A percentile compares a stretch with the other conserved stretches of the same genome.
phyloP scores from a whole-genome alignment of 2,888 invertebrate genomes.

The Sussaba pulchella region DNA sequence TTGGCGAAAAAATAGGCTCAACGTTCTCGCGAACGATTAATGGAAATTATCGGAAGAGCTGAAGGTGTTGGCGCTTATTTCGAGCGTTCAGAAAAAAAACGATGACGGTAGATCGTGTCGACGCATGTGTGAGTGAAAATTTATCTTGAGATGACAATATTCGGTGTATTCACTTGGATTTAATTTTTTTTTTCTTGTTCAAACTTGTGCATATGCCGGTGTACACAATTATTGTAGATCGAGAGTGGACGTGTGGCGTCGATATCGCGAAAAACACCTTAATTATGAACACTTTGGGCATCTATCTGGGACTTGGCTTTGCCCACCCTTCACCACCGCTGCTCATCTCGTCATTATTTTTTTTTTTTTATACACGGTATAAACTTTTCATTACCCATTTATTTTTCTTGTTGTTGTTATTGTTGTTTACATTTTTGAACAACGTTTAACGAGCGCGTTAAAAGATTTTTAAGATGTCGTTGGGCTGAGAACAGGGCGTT shows the following conservation, averaged over 20 bases:
- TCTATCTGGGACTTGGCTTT: constrained; percentile 77
- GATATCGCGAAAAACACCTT: constrained; percentile 78
- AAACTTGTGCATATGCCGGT: constrained; percentile 32
- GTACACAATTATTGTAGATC: constrained; percentile 64
- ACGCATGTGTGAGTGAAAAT: not conserved
- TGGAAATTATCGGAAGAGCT: constrained; percentile 70
- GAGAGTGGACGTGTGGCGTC: constrained; percentile 75
- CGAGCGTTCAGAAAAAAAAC: constrained; percentile 54
- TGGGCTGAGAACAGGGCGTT: constrained; percentile 81
- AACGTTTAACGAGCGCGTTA: constrained; percentile 54
- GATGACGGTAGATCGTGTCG: constrained; percentile 35
- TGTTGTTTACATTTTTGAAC: not conserved
- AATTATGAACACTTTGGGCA: constrained; percentile 83
- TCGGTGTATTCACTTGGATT: constrained; percentile 10
- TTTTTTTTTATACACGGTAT: constrained; percentile 9
- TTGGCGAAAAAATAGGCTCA: constrained; percentile 58
- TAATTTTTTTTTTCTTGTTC: not conserved
- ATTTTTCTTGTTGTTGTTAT: not conserved
- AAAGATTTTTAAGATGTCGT: constrained; percentile 56
- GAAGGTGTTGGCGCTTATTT: constrained; percentile 67
- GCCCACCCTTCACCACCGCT: no score
- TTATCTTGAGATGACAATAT: not conserved
- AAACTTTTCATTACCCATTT: no score
- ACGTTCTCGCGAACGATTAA: constrained; percentile 58
- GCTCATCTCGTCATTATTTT: constrained; percentile 1